Conservation (phyloP, 1,140 invertebrate species). For the Tetramorium alpestre region DNA sequence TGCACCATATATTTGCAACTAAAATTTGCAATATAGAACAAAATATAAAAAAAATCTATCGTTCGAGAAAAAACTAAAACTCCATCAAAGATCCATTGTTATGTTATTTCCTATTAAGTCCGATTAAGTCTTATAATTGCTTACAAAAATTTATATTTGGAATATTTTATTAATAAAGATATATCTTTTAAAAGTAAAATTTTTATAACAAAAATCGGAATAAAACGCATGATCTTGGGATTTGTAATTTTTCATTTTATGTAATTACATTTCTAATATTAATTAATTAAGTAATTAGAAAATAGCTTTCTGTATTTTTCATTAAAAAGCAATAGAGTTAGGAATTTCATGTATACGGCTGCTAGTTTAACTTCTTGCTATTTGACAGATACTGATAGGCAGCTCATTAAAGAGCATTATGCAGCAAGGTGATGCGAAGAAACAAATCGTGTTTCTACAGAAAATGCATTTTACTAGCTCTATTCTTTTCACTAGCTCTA, state of each 20-base stretch:
- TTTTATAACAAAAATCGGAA: not conserved
- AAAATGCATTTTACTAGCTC: not conserved
- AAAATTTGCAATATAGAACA: not conserved
- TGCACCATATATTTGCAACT: not conserved
- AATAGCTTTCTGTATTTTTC: not conserved
- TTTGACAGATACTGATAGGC: not conserved
- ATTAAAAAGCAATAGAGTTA: not conserved
- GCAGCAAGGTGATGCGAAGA: not conserved
- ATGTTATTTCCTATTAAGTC: not conserved
- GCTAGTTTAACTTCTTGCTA: not conserved
- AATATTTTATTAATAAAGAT: not conserved
- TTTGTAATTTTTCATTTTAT: not conserved
- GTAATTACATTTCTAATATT: not conserved
- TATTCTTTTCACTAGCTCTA: not conserved
- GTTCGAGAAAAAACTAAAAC: not conserved
- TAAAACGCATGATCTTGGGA: not conserved
- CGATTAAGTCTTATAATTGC: not conserved
- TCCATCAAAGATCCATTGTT: not conserved
- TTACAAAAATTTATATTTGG: not conserved
- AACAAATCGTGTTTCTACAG: not conserved
- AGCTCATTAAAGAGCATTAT: conserved; percentile 20
- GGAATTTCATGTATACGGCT: not conserved
- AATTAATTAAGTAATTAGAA: not conserved
- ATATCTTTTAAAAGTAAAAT: not conserved
- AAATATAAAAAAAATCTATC: not conserved